Evolutionary conservation across 2,888 invertebrate genomes (phyloP).

Genomic region (Ischnura elegans): DNA sequence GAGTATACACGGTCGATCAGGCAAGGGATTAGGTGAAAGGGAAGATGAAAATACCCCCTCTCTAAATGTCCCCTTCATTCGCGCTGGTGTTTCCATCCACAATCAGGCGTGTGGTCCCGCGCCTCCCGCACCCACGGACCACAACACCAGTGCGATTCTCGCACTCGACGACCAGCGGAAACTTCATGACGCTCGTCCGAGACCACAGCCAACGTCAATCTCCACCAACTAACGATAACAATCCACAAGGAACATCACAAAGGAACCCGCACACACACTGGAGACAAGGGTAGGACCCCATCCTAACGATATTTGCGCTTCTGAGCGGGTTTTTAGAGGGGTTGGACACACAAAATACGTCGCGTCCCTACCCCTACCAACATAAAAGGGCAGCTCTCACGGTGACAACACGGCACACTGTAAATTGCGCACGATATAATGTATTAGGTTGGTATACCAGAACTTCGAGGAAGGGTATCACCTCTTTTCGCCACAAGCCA

Average conservation of each 20-base stretch:
- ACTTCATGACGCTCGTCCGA: not conserved
- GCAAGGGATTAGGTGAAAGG: not conserved
- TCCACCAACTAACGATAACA: not conserved
- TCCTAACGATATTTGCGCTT: not conserved
- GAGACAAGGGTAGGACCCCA: not conserved
- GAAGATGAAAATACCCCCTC: not conserved
- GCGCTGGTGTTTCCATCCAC: not conserved
- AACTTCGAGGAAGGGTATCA: too few species aligned
- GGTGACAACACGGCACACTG: too few species aligned
- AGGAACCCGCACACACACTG: not conserved
- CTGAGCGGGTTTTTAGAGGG: not conserved
- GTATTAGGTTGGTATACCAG: too few species aligned
- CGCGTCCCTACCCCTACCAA: not conserved
- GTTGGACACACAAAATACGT: not conserved
- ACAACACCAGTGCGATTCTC: not conserved
- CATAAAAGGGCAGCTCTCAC: too few species aligned
- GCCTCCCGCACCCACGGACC: not conserved
- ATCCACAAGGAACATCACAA: not conserved
- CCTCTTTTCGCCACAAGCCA: constrained; percentile 7
- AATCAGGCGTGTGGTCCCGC: not conserved
- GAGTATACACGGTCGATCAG: not conserved
- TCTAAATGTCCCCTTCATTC: not conserved
- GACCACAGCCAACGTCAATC: not conserved
- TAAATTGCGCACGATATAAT: too few species aligned
- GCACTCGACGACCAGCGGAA: not conserved